phyloP scores from a whole-genome alignment of 1,140 invertebrate species.

The Zaprionus capensis region DNA sequence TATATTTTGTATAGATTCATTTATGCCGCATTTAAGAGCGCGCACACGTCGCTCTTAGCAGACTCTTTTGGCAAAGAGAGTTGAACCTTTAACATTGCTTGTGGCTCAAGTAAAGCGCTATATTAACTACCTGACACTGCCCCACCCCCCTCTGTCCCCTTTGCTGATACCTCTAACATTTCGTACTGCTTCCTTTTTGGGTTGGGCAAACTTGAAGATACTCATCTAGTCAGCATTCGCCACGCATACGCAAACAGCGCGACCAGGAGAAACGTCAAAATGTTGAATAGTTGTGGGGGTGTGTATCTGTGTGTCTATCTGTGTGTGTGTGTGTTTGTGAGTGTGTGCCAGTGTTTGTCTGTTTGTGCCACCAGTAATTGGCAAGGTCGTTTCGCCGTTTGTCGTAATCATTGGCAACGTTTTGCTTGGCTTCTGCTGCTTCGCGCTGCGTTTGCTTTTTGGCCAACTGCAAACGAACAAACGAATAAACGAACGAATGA shows the following conservation, averaged over 20 bases:
- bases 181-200: not conserved
- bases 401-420: slow-evolving; percentile 75
- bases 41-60: slow-evolving; percentile 8
- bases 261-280: slow-evolving; percentile 26
- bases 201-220: slow-evolving; percentile 18
- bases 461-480: slow-evolving; percentile 55
- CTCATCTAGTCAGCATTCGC: slow-evolving; percentile 55
- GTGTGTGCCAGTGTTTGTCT: not conserved
- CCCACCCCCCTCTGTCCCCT: not conserved
- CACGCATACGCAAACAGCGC: slow-evolving; percentile 62
- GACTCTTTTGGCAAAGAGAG: slow-evolving; percentile 9
- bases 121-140: not conserved
- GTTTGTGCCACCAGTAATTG: slow-evolving; percentile 63
- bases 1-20: not conserved
- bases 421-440: slow-evolving; percentile 59
- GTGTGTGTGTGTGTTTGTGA: slow-evolving; percentile 5
- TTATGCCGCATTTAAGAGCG: slow-evolving; percentile 11
- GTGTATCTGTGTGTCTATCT: slow-evolving; percentile 7
- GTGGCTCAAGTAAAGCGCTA: slow-evolving; percentile 6
- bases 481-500: slow-evolving; percentile 24
- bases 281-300: slow-evolving; percentile 2
- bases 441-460: slow-evolving; percentile 60
- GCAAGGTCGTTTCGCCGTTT: slow-evolving; percentile 78
- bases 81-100: slow-evolving; percentile 63
- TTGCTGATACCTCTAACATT: not conserved